Evolutionary conservation across 2,888 invertebrate species (phyloP).

Genomic region (Acanthoscelides obtectus): DNA sequence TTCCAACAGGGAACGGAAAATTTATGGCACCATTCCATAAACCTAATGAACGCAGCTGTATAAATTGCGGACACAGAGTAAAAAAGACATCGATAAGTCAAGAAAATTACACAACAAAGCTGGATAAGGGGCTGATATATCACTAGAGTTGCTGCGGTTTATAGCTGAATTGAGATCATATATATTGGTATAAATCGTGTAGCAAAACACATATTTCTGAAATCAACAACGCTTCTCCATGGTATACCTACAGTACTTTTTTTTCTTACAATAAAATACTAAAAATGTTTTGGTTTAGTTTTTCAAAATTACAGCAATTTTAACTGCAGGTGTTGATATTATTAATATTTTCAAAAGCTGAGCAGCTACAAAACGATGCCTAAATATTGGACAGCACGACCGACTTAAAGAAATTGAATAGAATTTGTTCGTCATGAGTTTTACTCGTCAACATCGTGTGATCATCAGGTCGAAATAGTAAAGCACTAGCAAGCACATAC

Average conservation of each 20-base stretch:
- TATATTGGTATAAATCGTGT: not conserved
- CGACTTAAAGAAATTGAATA: no score
- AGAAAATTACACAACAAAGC: not conserved
- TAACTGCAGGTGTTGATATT: no score
- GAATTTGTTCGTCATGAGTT: no score
- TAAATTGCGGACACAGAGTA: not conserved
- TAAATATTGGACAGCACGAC: no score
- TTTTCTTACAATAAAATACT: no score
- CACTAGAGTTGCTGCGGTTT: not conserved
- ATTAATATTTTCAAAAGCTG: no score
- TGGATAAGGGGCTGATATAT: not conserved
- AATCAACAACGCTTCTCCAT: not conserved
- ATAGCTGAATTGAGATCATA: not conserved
- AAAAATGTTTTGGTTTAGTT: no score
- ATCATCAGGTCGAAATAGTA: no score
- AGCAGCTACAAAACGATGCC: no score
- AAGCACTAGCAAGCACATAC: no score
- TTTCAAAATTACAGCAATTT: no score
- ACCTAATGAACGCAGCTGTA: not conserved
- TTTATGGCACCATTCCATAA: not conserved
- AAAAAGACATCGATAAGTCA: not conserved
- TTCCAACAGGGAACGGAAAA: not conserved
- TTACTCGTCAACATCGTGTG: no score
- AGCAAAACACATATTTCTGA: not conserved
- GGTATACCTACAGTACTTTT: not conserved